Evolutionary conservation across 2,888 invertebrate species (phyloP), one percentile per base, ranked within the genome.

Genomic region (Strigamia maritima): DNA sequence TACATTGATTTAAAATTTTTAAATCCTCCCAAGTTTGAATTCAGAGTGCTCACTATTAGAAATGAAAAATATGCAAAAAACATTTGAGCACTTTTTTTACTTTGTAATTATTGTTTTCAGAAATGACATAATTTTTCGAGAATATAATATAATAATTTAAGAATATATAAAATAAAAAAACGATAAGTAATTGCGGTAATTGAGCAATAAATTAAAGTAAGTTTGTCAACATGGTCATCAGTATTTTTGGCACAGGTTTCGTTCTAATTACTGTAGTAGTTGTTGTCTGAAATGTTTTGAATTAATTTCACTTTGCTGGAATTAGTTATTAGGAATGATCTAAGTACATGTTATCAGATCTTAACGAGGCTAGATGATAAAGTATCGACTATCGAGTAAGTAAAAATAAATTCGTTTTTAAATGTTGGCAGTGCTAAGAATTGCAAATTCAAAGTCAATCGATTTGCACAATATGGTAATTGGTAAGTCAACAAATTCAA

Each of bases 291-390:
- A 4, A 4, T 31, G 2, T 4, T 31, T 31, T 31, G 7, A 4
- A 4, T 31, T 31, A 31, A 4, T 31, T 31, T 31, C 7, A 31
- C 7, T 31, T 31, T 31, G n/a, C n/a, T n/a, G n/a, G n/a, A n/a
- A 31, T 31, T 31, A 26, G 22, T 60, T 19, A 19, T 60, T 65
- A 65, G 65, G 26, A 65, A 26, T 65, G 65, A 65, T 26, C 65
- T 65, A 65, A 65, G 65, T 65, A 26, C 65, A 60, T 49, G n/a
- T n/a, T n/a, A n/a, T n/a, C n/a, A n/a, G n/a, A n/a, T n/a, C 12
- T 8, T 6, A 12, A 65, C 65, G 65, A 65, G 16, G 65, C 65
- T 65, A 65, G 65, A 28, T 65, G 65, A 65, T 65, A 26, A 65
- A n/a, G n/a, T 65, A 16, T 65, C 16, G 65, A 65, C 2, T 26